Percentiles rank a stretch among this genome's conserved stretches.
Conservation (phyloP, 2,888 invertebrate genomes). For the Cryptocheilus praepositus region DNA sequence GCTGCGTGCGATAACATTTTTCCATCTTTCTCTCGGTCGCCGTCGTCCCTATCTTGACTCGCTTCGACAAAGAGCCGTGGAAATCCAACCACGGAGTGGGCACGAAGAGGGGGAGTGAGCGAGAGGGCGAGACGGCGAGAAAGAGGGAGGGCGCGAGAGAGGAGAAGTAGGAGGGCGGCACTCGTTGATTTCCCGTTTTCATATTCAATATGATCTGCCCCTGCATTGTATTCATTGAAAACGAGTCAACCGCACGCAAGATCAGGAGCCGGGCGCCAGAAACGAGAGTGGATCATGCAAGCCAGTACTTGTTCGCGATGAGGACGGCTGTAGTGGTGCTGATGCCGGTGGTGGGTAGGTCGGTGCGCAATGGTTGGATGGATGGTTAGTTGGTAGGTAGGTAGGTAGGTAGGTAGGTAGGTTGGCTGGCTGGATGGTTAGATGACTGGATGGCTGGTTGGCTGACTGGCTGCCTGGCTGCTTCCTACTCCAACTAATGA, state of each 20-base stretch:
- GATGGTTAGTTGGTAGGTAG: slow-evolving; percentile 25
- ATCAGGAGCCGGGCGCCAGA: slow-evolving; percentile 67
- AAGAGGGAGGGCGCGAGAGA: slow-evolving; percentile 15
- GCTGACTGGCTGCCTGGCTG: slow-evolving; percentile 64
- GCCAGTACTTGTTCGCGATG: slow-evolving; percentile 51
- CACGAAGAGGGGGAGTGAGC: background rate
- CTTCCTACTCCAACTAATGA: slow-evolving; percentile 73
- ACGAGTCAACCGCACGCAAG: slow-evolving; percentile 74
- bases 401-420: slow-evolving; percentile 2
- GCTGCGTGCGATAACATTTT: slow-evolving; percentile 47
- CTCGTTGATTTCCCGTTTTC: slow-evolving; percentile 75
- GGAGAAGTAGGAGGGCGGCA: slow-evolving; percentile 33
- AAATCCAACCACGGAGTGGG: slow-evolving; percentile 36
- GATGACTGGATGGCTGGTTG: slow-evolving; percentile 65
- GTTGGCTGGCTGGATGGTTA: slow-evolving; percentile 35
- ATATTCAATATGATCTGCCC: slow-evolving; percentile 74
- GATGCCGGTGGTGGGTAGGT: slow-evolving; percentile 42
- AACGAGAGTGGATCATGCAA: slow-evolving; percentile 68
- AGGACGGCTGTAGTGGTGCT: slow-evolving; percentile 44
- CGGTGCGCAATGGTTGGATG: slow-evolving; percentile 33
- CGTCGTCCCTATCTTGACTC: slow-evolving; percentile 39
- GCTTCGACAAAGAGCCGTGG: slow-evolving; percentile 51
- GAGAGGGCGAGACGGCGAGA: slow-evolving; percentile 8
- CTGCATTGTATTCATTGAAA: slow-evolving; percentile 75
- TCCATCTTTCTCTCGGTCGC: slow-evolving; percentile 12